Base-by-base conservation (phyloP, 2,113 vertebrate species). In the Lophochroa leadbeateri region DNA sequence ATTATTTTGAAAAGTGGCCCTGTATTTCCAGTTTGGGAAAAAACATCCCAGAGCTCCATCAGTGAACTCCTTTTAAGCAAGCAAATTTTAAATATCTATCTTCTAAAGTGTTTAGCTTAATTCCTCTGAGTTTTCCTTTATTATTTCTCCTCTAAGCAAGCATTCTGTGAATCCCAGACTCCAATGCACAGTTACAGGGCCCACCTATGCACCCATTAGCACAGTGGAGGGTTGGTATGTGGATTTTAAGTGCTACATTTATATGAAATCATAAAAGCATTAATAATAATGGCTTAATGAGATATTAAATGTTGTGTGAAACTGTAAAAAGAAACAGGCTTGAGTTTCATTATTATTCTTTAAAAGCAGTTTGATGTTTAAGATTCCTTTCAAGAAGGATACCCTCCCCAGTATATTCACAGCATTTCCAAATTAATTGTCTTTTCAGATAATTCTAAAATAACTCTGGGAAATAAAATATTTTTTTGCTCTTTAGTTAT, bases 371-470 rank as follows among this genome's bases (percentile, higher is more conserved):
- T 86, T 37, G 1, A 27, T 63, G 15, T 41, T 90, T 86, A 19
- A 3, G 84, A 64, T 27, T 82, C 29, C 13, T 67, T 64, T 83
- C 61, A 77, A 63, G 41, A 82, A 55, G 33, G 72, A 58, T 70
- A 24, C 2, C 21, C 20, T 72, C 28, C n/a, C 37, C 63, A n/a
- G 18, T 80, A 80, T 35, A 88, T 76, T 86, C 75, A 57, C 61
- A 63, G 31, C 28, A 61, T 93, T 95, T 95, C 75, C 65, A 71
- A 79, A 91, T 81, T 31, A 43, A 88, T 94, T 96, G 50, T 88
- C 31, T 92, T 96, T 96, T 93, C 67, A 93, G 80, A 74, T 9
- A 95, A 58, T 92, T 90, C 64, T 77, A 79, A 96, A 92, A 96
- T 86, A 96, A 90, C 46, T 35, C 81, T 94, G 53, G 61, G 77